A percentile compares a stretch with the other conserved stretches of the same genome.
phyloP scores from a whole-genome alignment of 1,140 invertebrate genomes.

The Lepidurus apus region DNA sequence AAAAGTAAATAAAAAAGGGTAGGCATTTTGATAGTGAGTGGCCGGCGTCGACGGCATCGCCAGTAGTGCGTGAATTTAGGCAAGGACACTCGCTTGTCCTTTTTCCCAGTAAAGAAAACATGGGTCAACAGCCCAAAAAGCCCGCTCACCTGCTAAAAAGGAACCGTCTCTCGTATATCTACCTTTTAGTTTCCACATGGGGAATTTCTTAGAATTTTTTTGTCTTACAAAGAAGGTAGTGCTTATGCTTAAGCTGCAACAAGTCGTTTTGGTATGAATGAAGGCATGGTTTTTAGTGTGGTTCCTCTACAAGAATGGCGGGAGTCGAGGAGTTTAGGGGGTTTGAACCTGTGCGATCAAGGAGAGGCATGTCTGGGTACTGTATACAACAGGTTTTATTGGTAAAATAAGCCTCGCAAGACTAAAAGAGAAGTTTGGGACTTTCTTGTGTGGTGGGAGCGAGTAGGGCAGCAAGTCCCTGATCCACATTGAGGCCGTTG shows the following conservation, averaged over 20 bases:
- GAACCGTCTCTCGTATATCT: not conserved
- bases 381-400: too few species aligned
- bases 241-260: not conserved
- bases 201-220: too few species aligned
- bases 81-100: slow-evolving; percentile 5
- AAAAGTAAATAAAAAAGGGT: not conserved
- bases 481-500: not conserved
- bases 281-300: not conserved
- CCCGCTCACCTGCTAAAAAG: not conserved
- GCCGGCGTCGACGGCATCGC: not conserved
- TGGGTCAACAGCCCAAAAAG: slow-evolving; percentile 9
- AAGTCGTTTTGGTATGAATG: not conserved
- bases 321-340: too few species aligned
- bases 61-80: slow-evolving; percentile 10
- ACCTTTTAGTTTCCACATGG: not conserved
- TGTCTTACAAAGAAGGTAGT: too few species aligned
- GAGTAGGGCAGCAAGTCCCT: slow-evolving; percentile 11
- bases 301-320: not conserved
- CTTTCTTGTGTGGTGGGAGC: slow-evolving; percentile 13
- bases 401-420: too few species aligned
- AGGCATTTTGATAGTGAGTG: not conserved
- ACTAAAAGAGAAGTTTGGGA: not conserved
- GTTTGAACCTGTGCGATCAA: too few species aligned
- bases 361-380: too few species aligned
- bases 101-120: not conserved